Percentiles rank a stretch among this genome's conserved stretches.
Conservation (phyloP, 1,140 invertebrate species). For the Thalassaphorura encarpata region DNA sequence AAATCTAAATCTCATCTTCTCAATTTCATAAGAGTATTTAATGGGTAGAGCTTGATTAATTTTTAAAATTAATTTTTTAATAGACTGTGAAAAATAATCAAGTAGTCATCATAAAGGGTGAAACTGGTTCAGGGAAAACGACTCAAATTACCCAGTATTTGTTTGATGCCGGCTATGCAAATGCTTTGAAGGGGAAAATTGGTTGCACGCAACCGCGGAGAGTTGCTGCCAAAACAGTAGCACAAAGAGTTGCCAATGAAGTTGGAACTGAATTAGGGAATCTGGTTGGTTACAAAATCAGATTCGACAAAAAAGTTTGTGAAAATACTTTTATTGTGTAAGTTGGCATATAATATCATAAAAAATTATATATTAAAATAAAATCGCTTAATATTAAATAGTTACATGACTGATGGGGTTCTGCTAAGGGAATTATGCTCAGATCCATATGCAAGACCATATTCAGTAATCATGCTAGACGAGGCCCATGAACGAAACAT, state of each 20-base stretch:
- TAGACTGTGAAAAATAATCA: too few relatives aligned
- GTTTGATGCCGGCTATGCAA: conserved; percentile 3
- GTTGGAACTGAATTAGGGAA: conserved; percentile 4
- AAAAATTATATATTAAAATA: too few relatives aligned
- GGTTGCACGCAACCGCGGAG: conserved; percentile 43
- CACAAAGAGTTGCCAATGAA: conserved; percentile 30
- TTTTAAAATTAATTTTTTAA: too few relatives aligned
- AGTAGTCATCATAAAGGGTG: too few relatives aligned
- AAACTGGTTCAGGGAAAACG: too few relatives aligned
- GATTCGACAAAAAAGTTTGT: conserved; percentile 9
- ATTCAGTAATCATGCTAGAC: conserved; percentile 97
- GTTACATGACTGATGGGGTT: too few relatives aligned
- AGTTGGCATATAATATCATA: too few relatives aligned
- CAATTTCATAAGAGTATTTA: too few relatives aligned
- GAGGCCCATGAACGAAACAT: conserved; percentile 98
- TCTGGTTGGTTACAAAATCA: conserved; percentile 11
- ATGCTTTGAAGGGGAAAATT: conserved; percentile 13
- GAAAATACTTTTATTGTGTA: too few relatives aligned
- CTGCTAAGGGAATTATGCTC: conserved; percentile 92
- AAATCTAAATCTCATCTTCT: too few relatives aligned
- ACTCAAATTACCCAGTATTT: conserved; percentile 24
- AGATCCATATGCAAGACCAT: conserved; percentile 82
- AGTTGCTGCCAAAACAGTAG: conserved; percentile 45
- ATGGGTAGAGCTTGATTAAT: too few relatives aligned
- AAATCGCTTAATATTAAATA: too few relatives aligned